Base-by-base conservation (phyloP, 2,113 vertebrate genomes). In the Onychostoma macrolepis region DNA sequence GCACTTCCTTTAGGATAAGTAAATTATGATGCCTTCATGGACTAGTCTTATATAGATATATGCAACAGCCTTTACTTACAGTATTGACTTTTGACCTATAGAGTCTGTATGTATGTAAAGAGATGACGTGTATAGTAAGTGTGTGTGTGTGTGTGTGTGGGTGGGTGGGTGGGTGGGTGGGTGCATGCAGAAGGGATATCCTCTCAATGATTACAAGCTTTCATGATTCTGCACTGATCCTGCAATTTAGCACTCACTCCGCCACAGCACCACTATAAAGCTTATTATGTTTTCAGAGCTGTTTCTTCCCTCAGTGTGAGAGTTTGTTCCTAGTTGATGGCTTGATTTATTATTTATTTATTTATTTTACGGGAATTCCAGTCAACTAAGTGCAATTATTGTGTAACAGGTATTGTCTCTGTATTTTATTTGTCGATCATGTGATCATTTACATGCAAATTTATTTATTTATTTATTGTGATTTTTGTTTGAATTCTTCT, bases 161-260 rank as follows among this genome's bases (percentile, higher is more conserved):
- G 50, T 56, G 50, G 19, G 50, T 56, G 50, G 19, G 50, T 56
- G 50, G 19, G 50, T 19, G 50, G 0, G 50, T 4, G 50, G 1
- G 80, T 89, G 83, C 63, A 61, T 2, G 28, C 83, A 41, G 26
- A 11, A 30, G 74, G 50, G 83, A 13, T 41, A 21, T 58, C 89
- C 78, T 76, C 61, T 91, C 88, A 2, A 86, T 90, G 88, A 91
- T 92, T 92, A 30, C 75, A 85, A 87, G 84, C 86, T 91, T 85
- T 91, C 81, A 83, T 45, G 79, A 79, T 79, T 88, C 82, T 21
- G 13, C 24, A 61, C 50, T 74, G 85, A 87, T 81, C 61, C 28
- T 92, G 74, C 86, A 89, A 91, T 92, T 82, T 83, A 71, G 41
- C 63, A 43, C 72, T 85, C 43, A 19, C 72, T 56, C 45, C 0